phyloP scores from a whole-genome alignment of 2,888 invertebrate genomes.

The Halictus ligatus region DNA sequence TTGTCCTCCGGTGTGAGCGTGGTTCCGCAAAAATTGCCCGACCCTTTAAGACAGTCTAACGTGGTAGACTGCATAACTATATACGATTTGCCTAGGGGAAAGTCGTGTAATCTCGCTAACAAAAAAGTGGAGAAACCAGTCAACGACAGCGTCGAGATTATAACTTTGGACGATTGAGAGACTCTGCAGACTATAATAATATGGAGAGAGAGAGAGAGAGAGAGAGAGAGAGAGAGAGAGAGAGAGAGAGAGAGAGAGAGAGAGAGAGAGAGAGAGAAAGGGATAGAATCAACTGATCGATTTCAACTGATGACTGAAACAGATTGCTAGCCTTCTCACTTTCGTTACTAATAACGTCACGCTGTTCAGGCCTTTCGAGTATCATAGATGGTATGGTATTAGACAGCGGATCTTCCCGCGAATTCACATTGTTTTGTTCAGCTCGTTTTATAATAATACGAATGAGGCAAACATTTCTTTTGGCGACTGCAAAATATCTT shows the following conservation, averaged over 20 bases:
- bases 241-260: no score
- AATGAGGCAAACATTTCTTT: background rate
- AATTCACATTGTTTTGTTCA: background rate
- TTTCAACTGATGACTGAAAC: constrained; percentile 39
- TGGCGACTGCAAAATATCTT: background rate
- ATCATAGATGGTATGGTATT: background rate
- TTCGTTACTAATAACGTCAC: constrained; percentile 44
- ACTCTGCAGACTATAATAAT: background rate
- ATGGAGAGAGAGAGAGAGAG: background rate
- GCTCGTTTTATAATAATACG: background rate
- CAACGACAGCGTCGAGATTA: constrained; percentile 80
- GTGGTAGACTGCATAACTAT: constrained; percentile 72
- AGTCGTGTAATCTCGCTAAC: constrained; percentile 48
- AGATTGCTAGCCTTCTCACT: constrained; percentile 53
- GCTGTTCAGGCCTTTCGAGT: constrained; percentile 25
- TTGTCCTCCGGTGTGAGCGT: constrained; percentile 72
- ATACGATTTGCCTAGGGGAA: constrained; percentile 75
- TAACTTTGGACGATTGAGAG: constrained; percentile 81
- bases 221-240: no score
- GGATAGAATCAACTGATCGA: no score
- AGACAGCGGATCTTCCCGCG: background rate
- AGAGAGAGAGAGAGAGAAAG: no score
- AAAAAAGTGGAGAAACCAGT: constrained; percentile 73
- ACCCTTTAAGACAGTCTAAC: constrained; percentile 66
- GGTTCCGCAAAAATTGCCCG: constrained; percentile 72